Evolutionary conservation across 2,888 invertebrate species (phyloP).

Genomic region (Geotrupes spiniger): DNA sequence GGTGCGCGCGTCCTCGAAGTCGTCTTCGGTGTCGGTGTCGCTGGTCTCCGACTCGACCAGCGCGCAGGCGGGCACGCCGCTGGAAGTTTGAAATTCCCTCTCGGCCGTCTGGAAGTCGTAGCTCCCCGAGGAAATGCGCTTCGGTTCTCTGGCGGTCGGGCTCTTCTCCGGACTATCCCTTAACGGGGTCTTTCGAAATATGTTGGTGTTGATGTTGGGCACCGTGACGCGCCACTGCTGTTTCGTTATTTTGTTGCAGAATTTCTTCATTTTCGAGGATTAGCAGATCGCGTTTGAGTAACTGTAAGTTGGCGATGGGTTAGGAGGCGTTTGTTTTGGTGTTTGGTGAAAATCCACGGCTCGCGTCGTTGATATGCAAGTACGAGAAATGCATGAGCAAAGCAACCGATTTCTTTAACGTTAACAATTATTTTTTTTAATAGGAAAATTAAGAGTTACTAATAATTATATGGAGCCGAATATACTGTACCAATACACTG

Average conservation of each 20-base stretch:
- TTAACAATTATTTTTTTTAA: too few relatives aligned
- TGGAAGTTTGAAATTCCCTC: slow-evolving; percentile 35
- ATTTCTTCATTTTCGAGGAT: slow-evolving; percentile 44
- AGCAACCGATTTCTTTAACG: not conserved
- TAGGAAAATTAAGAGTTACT: too few relatives aligned
- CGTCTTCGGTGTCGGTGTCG: slow-evolving; percentile 35
- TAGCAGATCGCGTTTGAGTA: not conserved
- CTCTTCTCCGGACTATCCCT: slow-evolving; percentile 29
- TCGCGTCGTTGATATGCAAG: too few relatives aligned
- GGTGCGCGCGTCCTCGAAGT: slow-evolving; percentile 38
- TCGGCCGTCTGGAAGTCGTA: slow-evolving; percentile 47
- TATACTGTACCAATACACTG: too few relatives aligned
- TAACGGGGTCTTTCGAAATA: slow-evolving; percentile 36
- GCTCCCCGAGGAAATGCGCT: slow-evolving; percentile 43
- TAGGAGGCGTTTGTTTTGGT: not conserved
- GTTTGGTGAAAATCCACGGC: not conserved
- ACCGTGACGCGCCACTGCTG: slow-evolving; percentile 48
- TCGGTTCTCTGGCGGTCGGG: slow-evolving; percentile 19
- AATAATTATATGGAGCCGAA: too few relatives aligned
- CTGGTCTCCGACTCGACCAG: slow-evolving; percentile 27
- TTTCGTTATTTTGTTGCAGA: slow-evolving; percentile 46
- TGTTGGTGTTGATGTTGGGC: slow-evolving; percentile 40
- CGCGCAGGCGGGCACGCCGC: slow-evolving; percentile 23
- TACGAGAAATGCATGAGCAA: too few relatives aligned
- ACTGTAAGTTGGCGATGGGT: not conserved